Conservation (phyloP, 1,140 invertebrate species). For the Drosophila parabipectinata region DNA sequence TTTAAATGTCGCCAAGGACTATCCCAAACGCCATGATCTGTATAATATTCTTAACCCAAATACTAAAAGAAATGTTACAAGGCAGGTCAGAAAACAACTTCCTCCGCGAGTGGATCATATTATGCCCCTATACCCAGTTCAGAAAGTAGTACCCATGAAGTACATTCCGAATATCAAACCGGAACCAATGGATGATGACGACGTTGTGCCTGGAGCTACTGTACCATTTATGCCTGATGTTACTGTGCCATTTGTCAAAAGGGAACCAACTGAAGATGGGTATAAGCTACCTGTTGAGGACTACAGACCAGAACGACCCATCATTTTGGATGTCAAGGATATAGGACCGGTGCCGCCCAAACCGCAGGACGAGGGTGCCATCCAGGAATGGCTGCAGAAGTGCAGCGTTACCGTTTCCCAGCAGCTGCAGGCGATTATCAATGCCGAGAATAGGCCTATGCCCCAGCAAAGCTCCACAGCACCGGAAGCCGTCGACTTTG, state of each 20-base stretch:
- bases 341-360: constrained; percentile 10
- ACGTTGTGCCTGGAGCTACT: not conserved
- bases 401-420: constrained; percentile 17
- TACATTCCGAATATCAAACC: too few relatives aligned
- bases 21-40: constrained; percentile 5
- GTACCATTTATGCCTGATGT: not conserved
- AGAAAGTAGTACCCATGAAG: too few relatives aligned
- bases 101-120: not conserved
- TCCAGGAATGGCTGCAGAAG: constrained; percentile 23
- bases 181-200: not conserved
- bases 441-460: not conserved
- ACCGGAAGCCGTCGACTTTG: constrained; percentile 21
- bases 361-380: constrained; percentile 7
- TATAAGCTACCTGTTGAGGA: not conserved
- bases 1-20: constrained; percentile 16
- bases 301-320: constrained; percentile 1
- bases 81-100: not conserved
- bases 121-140: not conserved
- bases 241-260: not conserved
- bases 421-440: constrained; percentile 7
- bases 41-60: constrained; percentile 16
- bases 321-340: constrained; percentile 14
- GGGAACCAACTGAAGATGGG: not conserved
- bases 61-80: not conserved
- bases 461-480: not conserved